Evolutionary conservation across 2,888 invertebrate species (phyloP), one percentile per base, ranked within the genome.

Genomic region (Desoria tigrina): DNA sequence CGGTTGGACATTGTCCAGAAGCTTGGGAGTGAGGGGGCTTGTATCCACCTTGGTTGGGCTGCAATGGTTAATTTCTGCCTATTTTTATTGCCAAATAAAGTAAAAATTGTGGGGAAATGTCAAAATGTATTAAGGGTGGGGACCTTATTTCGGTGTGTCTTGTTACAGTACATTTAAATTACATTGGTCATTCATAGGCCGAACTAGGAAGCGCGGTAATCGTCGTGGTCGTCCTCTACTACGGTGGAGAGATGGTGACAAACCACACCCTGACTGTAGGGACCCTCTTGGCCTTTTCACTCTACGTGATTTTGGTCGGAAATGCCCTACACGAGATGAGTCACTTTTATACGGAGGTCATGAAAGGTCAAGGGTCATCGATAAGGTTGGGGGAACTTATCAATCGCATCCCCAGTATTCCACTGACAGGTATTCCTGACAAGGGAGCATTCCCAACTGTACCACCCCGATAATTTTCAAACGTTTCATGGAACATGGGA

Each of bases 291-390:
- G 90, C 97, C 0, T 98, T 98, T 81, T 84, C 97, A 11, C 81
- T 98, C 14, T 98, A 98, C 78, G 94, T 97, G 0, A 94, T 90
- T 0, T 96, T 95, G 77, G 91, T 94, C 21, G 94, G 93, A 11
- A 86, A 86, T 96, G 4, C 55, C 27, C 11, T 55, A 6, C 7
- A 32, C 16, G 28, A 9, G 11, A 4, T 55, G n/a, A 26, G 26
- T n/a, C 4, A 26, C 16, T 32, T 27, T 32, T 32, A 55, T 42
- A 89, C 90, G 53, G 93, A 49, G 21, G 7, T 7, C 18, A 49
- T 49, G 49, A 18, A 49, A 53, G 95, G 94, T 0, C 81, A 97
- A 2, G 97, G 97, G 0, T 94, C 97, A 0, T 92, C 92, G 2
- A 85, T 88, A 0, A 85, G 95, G 61, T 83, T 98, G 27, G 96